A percentile compares a stretch with the other conserved stretches of the same genome.
phyloP scores from a whole-genome alignment of 2,888 invertebrate genomes.

The Eupithecia dodoneata region DNA sequence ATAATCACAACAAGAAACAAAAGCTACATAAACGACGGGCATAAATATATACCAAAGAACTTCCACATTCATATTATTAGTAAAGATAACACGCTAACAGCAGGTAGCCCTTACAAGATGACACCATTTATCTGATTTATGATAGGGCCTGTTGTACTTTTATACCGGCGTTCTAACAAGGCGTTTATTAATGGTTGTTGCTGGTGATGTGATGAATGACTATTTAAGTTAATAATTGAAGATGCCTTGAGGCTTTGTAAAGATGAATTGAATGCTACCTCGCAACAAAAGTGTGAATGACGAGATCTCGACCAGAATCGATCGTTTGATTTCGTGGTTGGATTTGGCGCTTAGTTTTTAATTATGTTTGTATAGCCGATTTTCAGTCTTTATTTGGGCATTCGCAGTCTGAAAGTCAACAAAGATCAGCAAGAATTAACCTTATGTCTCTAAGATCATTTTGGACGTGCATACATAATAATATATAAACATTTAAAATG shows the following conservation, averaged over 20 bases:
- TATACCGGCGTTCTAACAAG: conserved; percentile 1
- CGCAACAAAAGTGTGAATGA: neutral
- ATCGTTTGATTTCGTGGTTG: neutral
- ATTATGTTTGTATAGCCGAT: too few relatives aligned
- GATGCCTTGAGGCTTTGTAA: neutral
- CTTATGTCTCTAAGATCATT: too few relatives aligned
- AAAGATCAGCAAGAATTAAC: too few relatives aligned
- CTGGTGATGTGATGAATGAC: conserved; percentile 9
- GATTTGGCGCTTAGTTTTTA: too few relatives aligned
- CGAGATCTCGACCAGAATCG: neutral
- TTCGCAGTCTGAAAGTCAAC: too few relatives aligned
- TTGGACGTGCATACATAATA: too few relatives aligned
- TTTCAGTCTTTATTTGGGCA: too few relatives aligned
- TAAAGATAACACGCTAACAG: neutral
- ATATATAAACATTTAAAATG: too few relatives aligned
- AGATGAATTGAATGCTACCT: neutral
- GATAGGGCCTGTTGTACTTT: neutral
- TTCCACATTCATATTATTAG: neutral
- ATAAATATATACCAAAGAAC: neutral
- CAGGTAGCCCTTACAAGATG: conserved; percentile 17
- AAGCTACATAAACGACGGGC: neutral
- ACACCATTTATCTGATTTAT: conserved; percentile 18
- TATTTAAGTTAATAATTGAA: neutral
- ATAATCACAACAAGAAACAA: too few relatives aligned
- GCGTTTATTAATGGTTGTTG: conserved; percentile 6